A percentile compares a stretch with the other conserved stretches of the same genome.
These are phyloP conservation scores for Pipa parva DNA, from an alignment of 2,113 vertebrate genomes.

Conservation along the genomic window DNA sequence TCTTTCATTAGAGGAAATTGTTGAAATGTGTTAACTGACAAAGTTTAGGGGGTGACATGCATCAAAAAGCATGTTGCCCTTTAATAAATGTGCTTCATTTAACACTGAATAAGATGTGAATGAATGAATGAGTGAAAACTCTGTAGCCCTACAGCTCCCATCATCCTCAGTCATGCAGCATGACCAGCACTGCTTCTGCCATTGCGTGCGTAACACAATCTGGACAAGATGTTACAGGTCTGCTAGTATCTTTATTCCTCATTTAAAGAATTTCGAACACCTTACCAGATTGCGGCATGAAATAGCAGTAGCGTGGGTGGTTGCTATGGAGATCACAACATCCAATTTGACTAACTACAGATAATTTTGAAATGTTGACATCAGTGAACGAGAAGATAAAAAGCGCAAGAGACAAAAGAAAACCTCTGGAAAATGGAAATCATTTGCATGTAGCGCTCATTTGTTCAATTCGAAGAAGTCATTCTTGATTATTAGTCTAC, in stretches of 20 bases:
- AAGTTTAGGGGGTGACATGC: no score
- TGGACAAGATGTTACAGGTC: no score
- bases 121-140: no score
- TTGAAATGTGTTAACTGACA: no score
- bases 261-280: constrained; percentile 6
- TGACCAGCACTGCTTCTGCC: no score
- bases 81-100: no score
- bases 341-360: constrained; percentile 30
- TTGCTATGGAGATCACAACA: constrained; percentile 31
- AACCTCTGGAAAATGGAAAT: constrained; percentile 7
- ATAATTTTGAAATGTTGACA: constrained; percentile 13
- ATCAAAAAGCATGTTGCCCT: no score
- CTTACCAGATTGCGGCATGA: constrained; percentile 10
- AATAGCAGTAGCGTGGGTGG: constrained; percentile 21
- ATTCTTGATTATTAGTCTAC: background rate
- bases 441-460: constrained; percentile 16
- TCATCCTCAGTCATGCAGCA: no score
- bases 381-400: constrained; percentile 1
- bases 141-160: no score
- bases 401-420: background rate
- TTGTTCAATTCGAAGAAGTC: background rate
- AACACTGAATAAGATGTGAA: no score
- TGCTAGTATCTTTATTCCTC: background rate
- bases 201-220: no score
- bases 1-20: no score